Conservation (phyloP, 2,797 vertebrate species). For the Lophius americanus region DNA sequence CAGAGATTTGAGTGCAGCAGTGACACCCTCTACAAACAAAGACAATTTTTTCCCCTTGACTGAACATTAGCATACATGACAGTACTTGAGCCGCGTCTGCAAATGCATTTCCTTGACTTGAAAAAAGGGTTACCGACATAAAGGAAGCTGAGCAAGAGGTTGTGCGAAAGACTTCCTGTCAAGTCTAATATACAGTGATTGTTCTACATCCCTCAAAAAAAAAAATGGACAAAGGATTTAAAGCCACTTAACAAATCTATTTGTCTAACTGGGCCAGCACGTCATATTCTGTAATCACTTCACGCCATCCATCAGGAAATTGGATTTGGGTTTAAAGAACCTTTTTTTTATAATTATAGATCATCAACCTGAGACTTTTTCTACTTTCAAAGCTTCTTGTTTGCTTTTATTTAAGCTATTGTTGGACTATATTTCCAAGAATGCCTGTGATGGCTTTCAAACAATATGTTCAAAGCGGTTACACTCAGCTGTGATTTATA, state of each 20-base stretch:
- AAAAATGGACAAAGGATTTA: background rate
- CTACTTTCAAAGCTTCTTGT: background rate
- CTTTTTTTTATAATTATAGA: background rate
- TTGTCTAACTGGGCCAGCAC: no score
- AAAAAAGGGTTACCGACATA: conserved; percentile 25
- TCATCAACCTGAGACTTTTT: background rate
- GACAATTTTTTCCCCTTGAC: conserved; percentile 11
- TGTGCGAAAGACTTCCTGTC: conserved; percentile 5
- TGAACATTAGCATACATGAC: conserved; percentile 18
- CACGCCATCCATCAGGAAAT: background rate
- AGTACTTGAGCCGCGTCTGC: background rate
- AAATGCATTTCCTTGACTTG: conserved; percentile 14
- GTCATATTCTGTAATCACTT: background rate
- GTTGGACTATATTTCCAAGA: conserved; percentile 26
- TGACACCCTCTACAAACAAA: conserved; percentile 14
- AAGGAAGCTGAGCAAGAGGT: conserved; percentile 8
- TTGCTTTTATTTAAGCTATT: background rate
- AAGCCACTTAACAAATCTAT: no score
- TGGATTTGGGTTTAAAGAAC: background rate
- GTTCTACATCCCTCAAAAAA: conserved; percentile 5
- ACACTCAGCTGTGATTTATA: background rate
- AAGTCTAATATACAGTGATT: conserved; percentile 10
- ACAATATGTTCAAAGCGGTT: background rate
- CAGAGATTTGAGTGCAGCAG: conserved; percentile 3
- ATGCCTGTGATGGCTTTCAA: background rate